Conservation (phyloP, 2,797 vertebrate species). For the Centroberyx gerrardi region DNA sequence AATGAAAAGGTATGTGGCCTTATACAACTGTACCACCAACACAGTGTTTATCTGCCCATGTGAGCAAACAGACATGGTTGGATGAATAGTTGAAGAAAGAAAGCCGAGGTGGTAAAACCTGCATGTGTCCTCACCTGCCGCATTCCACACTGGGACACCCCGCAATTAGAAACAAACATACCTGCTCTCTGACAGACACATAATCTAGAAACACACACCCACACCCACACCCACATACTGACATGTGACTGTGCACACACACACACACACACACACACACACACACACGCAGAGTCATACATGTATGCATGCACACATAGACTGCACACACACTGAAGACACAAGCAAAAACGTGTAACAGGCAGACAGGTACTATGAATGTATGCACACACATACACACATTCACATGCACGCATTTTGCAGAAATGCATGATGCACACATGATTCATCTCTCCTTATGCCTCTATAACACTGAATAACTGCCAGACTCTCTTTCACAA, state of each 20-base stretch:
- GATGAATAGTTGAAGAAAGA: slow-evolving; percentile 16
- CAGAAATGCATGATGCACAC: no score
- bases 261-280: neutral
- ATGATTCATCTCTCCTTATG: no score
- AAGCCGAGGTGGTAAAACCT: slow-evolving; percentile 46
- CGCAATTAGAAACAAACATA: slow-evolving; percentile 23
- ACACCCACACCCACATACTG: neutral
- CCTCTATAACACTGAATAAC: no score
- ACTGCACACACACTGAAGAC: neutral
- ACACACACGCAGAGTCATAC: neutral
- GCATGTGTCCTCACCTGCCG: slow-evolving; percentile 30
- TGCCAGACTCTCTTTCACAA: no score
- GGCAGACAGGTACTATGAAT: no score
- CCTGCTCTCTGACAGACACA: neutral
- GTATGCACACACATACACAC: neutral
- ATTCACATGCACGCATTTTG: no score
- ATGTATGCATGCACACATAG: neutral
- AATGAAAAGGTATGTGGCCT: neutral
- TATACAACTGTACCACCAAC: neutral
- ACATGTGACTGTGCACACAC: neutral
- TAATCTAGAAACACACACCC: neutral
- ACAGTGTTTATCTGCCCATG: slow-evolving; percentile 5
- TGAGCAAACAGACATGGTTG: slow-evolving; percentile 5
- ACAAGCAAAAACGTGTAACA: neutral
- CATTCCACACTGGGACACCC: slow-evolving; percentile 50